Evolutionary conservation across 2,797 vertebrate genomes (phyloP).

Genomic region (Percopsis omiscomaycus): DNA sequence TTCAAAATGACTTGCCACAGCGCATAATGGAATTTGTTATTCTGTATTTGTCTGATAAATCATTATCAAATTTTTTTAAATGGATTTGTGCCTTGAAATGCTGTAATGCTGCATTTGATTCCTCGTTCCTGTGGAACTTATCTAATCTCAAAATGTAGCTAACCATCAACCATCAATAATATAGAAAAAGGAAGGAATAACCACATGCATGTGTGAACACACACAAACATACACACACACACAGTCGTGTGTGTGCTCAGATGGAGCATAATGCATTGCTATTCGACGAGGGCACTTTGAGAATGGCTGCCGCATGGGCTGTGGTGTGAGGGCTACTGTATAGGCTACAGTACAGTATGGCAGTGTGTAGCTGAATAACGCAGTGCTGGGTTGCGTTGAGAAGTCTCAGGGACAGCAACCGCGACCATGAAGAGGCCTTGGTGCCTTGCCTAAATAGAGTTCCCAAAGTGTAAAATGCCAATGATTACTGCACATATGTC

Average conservation of each 20-base stretch:
- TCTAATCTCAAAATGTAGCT: slow-evolving; percentile 52
- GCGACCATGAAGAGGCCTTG: slow-evolving; percentile 13
- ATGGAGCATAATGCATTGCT: slow-evolving; percentile 44
- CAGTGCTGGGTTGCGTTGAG: slow-evolving; percentile 26
- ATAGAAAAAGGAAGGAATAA: slow-evolving; percentile 2
- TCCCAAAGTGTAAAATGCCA: too few relatives aligned
- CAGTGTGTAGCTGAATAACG: slow-evolving; percentile 50
- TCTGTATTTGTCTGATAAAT: too few relatives aligned
- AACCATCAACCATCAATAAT: slow-evolving; percentile 25
- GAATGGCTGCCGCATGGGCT: slow-evolving; percentile 45
- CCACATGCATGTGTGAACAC: not conserved
- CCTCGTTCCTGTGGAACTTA: slow-evolving; percentile 26
- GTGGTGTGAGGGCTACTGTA: slow-evolving; percentile 7
- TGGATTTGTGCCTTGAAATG: too few relatives aligned
- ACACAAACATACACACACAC: slow-evolving; percentile 17
- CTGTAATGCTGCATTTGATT: too few relatives aligned
- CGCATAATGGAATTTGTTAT: too few relatives aligned
- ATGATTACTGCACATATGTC: too few relatives aligned
- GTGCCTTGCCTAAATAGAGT: slow-evolving; percentile 31
- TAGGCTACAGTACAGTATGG: slow-evolving; percentile 4
- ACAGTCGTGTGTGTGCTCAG: slow-evolving; percentile 30
- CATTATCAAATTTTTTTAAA: too few relatives aligned
- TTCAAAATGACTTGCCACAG: too few relatives aligned
- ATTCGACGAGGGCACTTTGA: slow-evolving; percentile 48
- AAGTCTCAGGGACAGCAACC: slow-evolving; percentile 22